Evolutionary conservation across 2,113 vertebrate species (phyloP).

Genomic region (Colius striatus): DNA sequence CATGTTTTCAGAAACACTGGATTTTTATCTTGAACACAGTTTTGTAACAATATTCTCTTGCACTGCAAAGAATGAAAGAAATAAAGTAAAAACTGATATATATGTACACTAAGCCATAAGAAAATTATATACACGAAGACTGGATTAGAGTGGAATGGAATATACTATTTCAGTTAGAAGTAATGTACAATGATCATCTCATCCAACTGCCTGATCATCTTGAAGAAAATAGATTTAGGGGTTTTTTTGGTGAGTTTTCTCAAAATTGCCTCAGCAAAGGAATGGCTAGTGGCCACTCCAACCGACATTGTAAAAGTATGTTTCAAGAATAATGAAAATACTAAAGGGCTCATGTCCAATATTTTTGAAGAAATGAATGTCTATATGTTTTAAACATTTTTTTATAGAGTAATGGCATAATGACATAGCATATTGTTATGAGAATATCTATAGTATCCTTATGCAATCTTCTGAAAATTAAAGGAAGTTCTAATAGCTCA

Average conservation of each 20-base stretch:
- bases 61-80: neutral
- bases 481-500: neutral
- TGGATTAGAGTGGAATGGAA: neutral
- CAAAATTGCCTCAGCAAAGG: neutral
- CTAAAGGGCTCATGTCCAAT: neutral
- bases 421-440: neutral
- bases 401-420: neutral
- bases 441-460: neutral
- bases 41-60: neutral
- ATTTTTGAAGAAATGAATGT: neutral
- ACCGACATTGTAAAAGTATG: neutral
- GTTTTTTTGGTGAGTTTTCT: neutral
- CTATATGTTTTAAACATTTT: neutral
- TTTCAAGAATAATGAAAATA: neutral
- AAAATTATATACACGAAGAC: neutral
- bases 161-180: neutral
- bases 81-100: neutral
- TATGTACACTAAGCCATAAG: neutral
- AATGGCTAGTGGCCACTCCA: neutral
- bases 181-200: neutral
- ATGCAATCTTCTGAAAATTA: neutral
- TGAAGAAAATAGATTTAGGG: neutral
- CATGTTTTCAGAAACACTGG: conserved; percentile 20
- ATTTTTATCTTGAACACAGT: neutral
- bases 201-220: neutral